Base-by-base conservation (phyloP, 23 tunicate genomes). In the Halocynthia roretzi region DNA sequence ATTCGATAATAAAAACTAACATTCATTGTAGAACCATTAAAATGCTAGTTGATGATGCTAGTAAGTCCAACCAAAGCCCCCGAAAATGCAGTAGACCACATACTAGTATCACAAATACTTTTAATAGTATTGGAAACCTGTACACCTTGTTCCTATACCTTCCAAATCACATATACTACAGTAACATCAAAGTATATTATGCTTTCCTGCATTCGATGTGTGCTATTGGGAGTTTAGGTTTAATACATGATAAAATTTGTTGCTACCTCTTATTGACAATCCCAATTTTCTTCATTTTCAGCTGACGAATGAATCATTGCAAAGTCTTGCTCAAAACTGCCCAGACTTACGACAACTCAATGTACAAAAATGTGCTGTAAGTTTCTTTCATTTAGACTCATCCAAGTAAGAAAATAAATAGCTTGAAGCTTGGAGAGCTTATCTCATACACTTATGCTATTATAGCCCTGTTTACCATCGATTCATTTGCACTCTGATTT, bases 281-380 rank as follows among this genome's bases (percentile, higher is more conserved):
- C 22, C 22, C 14, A 11, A 17, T n/a, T 50, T 62, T 11, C 8
- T 48, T 52, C 5, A 11, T 62, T 82, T 83, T 56, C 87, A 90
- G 97, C 53, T 90, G 21, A 71, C 91, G 14, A 66, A 85, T 75
- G 83, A 49, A 8, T 62, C 90, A 23, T 72, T 90, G 51, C 62
- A 85, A 54, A 71, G 79, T 19, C 55, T 90, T 56, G 83, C 82
- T 0, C 76, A 81, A 22, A 85, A 90, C 72, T 90, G 97, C 67
- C 75, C 81, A 8, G 72, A 72, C 10, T 64, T 90, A 15, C 40
- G 49, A 10, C 80, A 72, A 9, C 78, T 90, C n/a, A 81, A 90
- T 31, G 78, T 90, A 12, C 97, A 90, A 17, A 90, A 90, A 67
- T 90, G 97, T 57, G 74, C 56, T 68, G 97, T 90, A 71, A 81